phyloP scores from a whole-genome alignment of 2,888 invertebrate species.

The Rotaria magnacalcarata region DNA sequence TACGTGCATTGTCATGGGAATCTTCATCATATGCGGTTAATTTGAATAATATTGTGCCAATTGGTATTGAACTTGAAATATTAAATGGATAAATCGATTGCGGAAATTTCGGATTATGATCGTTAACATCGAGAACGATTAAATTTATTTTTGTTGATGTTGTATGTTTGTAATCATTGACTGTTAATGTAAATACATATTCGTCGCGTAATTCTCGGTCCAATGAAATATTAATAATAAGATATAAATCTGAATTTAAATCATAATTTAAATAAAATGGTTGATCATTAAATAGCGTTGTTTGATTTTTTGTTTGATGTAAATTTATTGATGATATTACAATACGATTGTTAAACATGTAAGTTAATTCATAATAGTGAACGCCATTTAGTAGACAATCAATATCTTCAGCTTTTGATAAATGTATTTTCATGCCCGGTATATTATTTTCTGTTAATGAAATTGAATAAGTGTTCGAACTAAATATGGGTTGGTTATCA shows the following conservation, averaged over 20 bases:
- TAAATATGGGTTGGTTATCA: not conserved
- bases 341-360: not conserved
- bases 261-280: constrained; percentile 16
- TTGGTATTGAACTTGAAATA: not conserved
- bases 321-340: not conserved
- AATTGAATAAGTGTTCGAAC: constrained; percentile 24
- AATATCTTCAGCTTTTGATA: constrained; percentile 25
- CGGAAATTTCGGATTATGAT: constrained; percentile 20
- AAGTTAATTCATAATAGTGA: not conserved
- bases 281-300: not conserved
- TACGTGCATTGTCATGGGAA: not conserved
- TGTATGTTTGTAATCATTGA: not conserved
- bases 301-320: not conserved
- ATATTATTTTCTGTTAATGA: constrained; percentile 32
- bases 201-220: constrained; percentile 27
- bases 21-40: constrained; percentile 12
- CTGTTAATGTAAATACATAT: constrained; percentile 26
- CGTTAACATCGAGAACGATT: constrained; percentile 26
- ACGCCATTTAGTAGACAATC: constrained; percentile 16
- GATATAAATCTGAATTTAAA: not conserved
- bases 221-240: not conserved
- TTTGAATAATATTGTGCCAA: not conserved
- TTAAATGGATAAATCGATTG: constrained; percentile 25
- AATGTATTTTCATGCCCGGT: not conserved
- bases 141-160: constrained; percentile 1